Evolutionary conservation across 1,140 invertebrate genomes (phyloP), one percentile per base, ranked within the genome.

Genomic region (Heliconius melpomene): DNA sequence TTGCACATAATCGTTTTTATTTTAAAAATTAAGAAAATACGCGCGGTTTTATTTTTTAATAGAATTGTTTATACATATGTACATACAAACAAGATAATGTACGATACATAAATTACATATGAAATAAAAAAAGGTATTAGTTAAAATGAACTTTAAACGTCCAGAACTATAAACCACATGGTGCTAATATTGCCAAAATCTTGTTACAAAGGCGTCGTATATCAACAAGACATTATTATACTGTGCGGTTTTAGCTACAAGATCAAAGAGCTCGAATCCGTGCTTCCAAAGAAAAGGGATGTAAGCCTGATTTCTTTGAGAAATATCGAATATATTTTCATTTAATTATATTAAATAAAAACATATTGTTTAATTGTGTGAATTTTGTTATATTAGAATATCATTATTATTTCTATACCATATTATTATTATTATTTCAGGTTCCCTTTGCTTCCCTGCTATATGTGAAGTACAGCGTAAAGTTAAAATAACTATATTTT

Each of bases 141-240:
- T 66, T 3, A 26, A 66, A 66, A 29, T 29, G 2, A 66, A 29
- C 23, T 66, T 26, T 66, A 26, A 66, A 66, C 26, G 26, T 16
- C 29, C 29, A 66, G 20, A 26, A 66, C 60, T 66, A 29, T 66
- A 29, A 26, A 66, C 60, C 60, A 66, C n/a, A 13, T 66, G 23
- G 23, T 66, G 9, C 13, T 29, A 29, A 66, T 29, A 66, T 66
- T 66, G 60, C 60, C 60, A 66, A 66, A 66, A 66, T 66, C 60
- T 66, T 66, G 60, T 66, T 66, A 29, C 60, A 66, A 66, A 66
- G 60, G 13, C 60, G 60, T 66, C 60, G 60, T 66, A 66, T 66
- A 66, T 66, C 60, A 66, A n/a, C 60, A 66, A 66, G 23, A 29
- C 60, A 66, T 66, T 66, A 66, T 66, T 66, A 66, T 66, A 66